Percentiles rank a stretch among this genome's conserved stretches.
phyloP scores from a whole-genome alignment of 2,888 invertebrate species.

The Lydus trimaculatus region DNA sequence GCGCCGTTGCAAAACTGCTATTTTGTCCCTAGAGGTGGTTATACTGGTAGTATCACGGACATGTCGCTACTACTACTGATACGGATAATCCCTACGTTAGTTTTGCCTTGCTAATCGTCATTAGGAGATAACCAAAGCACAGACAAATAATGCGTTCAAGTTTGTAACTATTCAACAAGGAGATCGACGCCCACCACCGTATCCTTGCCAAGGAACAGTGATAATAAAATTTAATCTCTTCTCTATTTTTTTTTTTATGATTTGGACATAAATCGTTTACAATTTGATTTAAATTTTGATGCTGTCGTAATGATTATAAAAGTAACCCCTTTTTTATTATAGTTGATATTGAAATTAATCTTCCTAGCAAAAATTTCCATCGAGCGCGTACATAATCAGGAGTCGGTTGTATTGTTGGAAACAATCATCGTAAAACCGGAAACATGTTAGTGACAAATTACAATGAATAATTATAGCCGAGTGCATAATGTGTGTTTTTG shows the following conservation, averaged over 20 bases:
- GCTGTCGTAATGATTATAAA: neutral
- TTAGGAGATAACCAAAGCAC: constrained; percentile 37
- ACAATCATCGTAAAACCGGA: constrained; percentile 45
- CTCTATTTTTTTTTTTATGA: neutral
- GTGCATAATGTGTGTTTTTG: constrained; percentile 45
- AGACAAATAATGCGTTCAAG: constrained; percentile 41
- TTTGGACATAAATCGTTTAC: neutral
- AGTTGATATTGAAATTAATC: neutral
- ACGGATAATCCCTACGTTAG: constrained; percentile 39
- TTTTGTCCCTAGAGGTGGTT: constrained; percentile 1
- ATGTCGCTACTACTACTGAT: constrained; percentile 29
- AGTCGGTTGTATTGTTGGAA: constrained; percentile 25
- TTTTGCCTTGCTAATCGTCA: constrained; percentile 42
- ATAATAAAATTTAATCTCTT: neutral
- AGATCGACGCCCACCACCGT: constrained; percentile 22
- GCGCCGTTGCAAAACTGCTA: constrained; percentile 5
- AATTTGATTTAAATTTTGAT: neutral
- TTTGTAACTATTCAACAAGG: constrained; percentile 35
- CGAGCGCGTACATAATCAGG: constrained; percentile 20
- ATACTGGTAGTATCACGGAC: constrained; percentile 20
- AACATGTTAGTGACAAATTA: constrained; percentile 49
- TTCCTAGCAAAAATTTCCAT: constrained; percentile 1
- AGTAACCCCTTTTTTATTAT: neutral
- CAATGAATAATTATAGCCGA: constrained; percentile 47
- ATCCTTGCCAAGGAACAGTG: neutral